These are phyloP conservation scores for Centruroides sculpturatus DNA, from an alignment of 1,140 invertebrate species.

Conservation along the genomic window DNA sequence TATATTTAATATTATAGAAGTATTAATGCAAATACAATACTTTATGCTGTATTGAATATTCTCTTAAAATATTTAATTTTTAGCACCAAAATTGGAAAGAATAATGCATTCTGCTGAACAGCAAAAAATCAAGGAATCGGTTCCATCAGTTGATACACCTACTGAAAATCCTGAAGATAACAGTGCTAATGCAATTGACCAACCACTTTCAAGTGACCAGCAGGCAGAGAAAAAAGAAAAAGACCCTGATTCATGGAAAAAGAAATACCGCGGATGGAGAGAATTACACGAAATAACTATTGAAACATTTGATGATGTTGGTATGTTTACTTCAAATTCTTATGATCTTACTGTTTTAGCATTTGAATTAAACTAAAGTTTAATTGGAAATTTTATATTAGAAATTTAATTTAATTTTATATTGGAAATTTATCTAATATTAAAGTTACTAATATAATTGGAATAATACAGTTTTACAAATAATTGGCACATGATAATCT, in stretches of 20 bases:
- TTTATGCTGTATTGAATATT: no score
- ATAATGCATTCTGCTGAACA: background rate
- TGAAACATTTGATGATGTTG: conserved; percentile 35
- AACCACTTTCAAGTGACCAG: background rate
- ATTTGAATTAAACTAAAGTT: background rate
- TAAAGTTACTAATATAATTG: background rate
- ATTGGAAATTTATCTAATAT: background rate
- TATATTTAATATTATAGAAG: no score
- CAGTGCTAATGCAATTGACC: background rate
- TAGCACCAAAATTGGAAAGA: conserved; percentile 7
- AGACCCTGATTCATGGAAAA: background rate
- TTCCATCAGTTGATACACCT: no score
- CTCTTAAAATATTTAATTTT: background rate
- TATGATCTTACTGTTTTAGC: background rate
- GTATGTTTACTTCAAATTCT: background rate
- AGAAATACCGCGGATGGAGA: conserved; percentile 35
- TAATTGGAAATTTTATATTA: no score
- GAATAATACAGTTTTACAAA: no score
- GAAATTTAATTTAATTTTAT: no score
- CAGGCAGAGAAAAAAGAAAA: background rate
- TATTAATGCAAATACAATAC: no score
- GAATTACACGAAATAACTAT: conserved; percentile 44
- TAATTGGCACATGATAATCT: no score
- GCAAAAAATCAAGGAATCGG: no score
- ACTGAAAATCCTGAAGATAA: background rate